Evolutionary conservation across 2,113 vertebrate genomes (phyloP).

Genomic region (Corydoras sp.): DNA sequence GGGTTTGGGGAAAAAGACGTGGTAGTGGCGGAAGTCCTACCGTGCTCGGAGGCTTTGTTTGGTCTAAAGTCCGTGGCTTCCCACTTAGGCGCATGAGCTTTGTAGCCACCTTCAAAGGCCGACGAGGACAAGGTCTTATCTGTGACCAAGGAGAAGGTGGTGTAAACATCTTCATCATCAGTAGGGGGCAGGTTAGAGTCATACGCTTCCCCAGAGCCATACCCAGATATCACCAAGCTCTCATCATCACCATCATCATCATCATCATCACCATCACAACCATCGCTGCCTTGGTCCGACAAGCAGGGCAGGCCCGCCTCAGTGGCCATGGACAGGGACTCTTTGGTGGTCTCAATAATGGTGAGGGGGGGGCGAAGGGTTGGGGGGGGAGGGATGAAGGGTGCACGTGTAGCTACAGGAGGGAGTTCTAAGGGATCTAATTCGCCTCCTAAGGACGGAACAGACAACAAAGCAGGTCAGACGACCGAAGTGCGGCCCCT

Average conservation of each 20-base stretch:
- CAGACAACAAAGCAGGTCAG: constrained; percentile 56
- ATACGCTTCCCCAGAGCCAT: constrained; percentile 99
- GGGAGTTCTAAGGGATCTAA: constrained; percentile 97
- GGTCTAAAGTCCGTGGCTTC: constrained; percentile 97
- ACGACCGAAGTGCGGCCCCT: neutral
- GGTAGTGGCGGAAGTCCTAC: constrained; percentile 87
- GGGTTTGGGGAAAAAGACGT: constrained; percentile 91
- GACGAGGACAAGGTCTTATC: constrained; percentile 98
- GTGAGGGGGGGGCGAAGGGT: constrained; percentile 96
- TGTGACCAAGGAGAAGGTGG: constrained; percentile 99
- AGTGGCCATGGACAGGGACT: constrained; percentile 98
- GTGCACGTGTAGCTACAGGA: constrained; percentile 91
- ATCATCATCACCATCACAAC: constrained; percentile 99
- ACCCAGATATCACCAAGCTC: constrained; percentile 99
- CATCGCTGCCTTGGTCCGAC: constrained; percentile 99
- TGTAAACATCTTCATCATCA: constrained; percentile 99
- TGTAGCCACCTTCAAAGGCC: constrained; percentile 99
- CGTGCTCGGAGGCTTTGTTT: constrained; percentile 94
- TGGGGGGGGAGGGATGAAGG: constrained; percentile 94
- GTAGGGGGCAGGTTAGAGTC: constrained; percentile 99
- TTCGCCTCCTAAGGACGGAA: constrained; percentile 92
- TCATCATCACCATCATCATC: constrained; percentile 99
- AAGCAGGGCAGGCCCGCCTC: constrained; percentile 99
- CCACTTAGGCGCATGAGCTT: constrained; percentile 92
- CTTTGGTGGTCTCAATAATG: constrained; percentile 99